A percentile compares a stretch with the other conserved stretches of the same genome.
Conservation (phyloP, 2,113 vertebrate genomes). For the Neoarius graeffei region DNA sequence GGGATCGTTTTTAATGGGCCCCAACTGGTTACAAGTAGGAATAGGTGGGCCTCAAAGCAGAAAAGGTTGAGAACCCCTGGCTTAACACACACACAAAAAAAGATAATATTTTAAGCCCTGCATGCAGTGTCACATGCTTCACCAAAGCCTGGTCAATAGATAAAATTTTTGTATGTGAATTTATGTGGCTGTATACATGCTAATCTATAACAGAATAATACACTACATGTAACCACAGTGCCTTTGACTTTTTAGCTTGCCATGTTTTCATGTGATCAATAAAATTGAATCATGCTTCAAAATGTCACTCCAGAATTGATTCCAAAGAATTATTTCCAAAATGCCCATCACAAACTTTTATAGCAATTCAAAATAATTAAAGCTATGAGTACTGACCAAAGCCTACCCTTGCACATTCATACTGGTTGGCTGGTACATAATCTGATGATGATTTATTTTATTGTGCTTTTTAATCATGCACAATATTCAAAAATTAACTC, state of each 20-base stretch:
- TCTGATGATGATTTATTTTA: too few relatives aligned
- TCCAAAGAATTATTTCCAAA: background rate
- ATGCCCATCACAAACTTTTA: constrained; percentile 1
- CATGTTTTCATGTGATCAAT: background rate
- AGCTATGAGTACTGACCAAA: background rate
- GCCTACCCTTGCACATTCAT: too few relatives aligned
- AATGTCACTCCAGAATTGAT: background rate
- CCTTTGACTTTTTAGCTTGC: background rate
- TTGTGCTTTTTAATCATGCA: too few relatives aligned
- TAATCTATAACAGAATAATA: background rate
- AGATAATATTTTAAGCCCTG: background rate
- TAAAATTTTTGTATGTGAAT: background rate
- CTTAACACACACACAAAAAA: background rate
- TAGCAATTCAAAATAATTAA: constrained; percentile 2
- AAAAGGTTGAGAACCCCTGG: too few relatives aligned
- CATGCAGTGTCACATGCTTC: background rate
- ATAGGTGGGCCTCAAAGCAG: too few relatives aligned
- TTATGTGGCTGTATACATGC: too few relatives aligned
- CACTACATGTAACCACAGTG: background rate
- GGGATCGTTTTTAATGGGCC: too few relatives aligned
- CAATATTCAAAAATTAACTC: too few relatives aligned
- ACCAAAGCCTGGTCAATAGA: background rate
- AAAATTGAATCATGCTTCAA: too few relatives aligned
- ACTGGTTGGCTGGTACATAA: too few relatives aligned
- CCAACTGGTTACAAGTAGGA: too few relatives aligned